These are phyloP conservation scores for Uloborus plumipes DNA, from an alignment of 2,888 invertebrate species.

Conservation along the genomic window DNA sequence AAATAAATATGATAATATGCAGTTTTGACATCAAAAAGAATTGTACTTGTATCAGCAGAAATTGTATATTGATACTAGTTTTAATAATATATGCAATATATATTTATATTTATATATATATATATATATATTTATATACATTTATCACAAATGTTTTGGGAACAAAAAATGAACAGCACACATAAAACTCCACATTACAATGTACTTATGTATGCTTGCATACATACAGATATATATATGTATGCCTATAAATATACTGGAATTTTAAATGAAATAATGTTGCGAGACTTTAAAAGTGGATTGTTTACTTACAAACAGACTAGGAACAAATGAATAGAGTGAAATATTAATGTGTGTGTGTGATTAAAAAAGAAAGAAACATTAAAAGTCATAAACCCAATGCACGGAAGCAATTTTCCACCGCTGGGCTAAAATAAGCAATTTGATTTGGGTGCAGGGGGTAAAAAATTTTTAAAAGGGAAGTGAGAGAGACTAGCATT, in stretches of 20 bases:
- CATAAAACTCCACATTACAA: conserved; percentile 48
- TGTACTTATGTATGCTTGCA: conserved; percentile 24
- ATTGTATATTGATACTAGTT: conserved; percentile 28
- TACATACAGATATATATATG: conserved; percentile 28
- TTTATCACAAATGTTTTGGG: conserved; percentile 43
- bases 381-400: too few relatives aligned
- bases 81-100: conserved; percentile 23
- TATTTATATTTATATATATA: conserved; percentile 32
- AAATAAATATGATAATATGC: conserved; percentile 41
- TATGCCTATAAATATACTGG: conserved; percentile 3
- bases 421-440: too few relatives aligned
- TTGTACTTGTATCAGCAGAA: conserved; percentile 34
- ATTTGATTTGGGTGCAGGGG: too few relatives aligned
- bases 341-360: too few relatives aligned
- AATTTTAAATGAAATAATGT: too few relatives aligned
- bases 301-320: too few relatives aligned
- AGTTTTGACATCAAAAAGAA: conserved; percentile 25
- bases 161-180: conserved; percentile 41
- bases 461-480: too few relatives aligned
- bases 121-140: conserved; percentile 47
- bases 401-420: too few relatives aligned
- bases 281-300: too few relatives aligned
- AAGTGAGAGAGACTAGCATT: too few relatives aligned
- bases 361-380: too few relatives aligned
- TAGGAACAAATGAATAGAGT: too few relatives aligned